These are phyloP conservation scores for Malurus melanocephalus DNA, from an alignment of 2,113 vertebrate species.

Conservation along the genomic window DNA sequence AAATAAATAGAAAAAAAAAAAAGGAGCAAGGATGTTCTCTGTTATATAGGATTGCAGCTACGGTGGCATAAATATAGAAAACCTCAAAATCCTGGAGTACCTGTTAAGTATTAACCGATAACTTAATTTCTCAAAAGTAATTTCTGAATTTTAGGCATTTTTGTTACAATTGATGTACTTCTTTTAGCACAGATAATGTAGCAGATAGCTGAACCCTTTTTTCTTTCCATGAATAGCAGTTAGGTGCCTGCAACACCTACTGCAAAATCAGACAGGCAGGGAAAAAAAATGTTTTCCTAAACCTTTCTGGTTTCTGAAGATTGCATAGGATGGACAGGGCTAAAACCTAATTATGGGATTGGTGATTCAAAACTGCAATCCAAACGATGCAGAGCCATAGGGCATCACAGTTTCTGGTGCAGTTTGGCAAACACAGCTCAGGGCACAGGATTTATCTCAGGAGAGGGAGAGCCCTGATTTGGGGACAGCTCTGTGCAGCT, in stretches of 20 bases:
- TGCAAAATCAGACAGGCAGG: not conserved
- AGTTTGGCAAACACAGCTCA: not conserved
- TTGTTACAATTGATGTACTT: not conserved
- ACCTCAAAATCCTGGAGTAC: not conserved
- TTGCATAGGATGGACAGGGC: not conserved
- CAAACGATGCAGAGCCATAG: not conserved
- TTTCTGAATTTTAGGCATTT: not conserved
- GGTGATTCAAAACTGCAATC: not conserved
- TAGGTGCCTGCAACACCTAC: not conserved
- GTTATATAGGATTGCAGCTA: not conserved
- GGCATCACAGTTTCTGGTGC: not conserved
- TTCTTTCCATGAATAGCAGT: not conserved
- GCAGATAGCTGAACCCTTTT: not conserved
- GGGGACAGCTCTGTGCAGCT: not conserved
- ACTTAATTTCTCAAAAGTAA: not conserved
- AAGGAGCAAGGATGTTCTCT: not conserved
- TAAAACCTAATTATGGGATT: not conserved
- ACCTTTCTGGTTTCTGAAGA: not conserved
- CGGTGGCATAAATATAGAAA: not conserved
- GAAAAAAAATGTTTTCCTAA: not conserved
- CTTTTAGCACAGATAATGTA: not conserved
- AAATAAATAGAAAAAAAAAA: not conserved
- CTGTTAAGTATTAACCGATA: not conserved
- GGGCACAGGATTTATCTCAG: not conserved
- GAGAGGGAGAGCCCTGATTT: not conserved